Conservation (phyloP, 2,797 vertebrate genomes). For the Sciurus vulgaris region DNA sequence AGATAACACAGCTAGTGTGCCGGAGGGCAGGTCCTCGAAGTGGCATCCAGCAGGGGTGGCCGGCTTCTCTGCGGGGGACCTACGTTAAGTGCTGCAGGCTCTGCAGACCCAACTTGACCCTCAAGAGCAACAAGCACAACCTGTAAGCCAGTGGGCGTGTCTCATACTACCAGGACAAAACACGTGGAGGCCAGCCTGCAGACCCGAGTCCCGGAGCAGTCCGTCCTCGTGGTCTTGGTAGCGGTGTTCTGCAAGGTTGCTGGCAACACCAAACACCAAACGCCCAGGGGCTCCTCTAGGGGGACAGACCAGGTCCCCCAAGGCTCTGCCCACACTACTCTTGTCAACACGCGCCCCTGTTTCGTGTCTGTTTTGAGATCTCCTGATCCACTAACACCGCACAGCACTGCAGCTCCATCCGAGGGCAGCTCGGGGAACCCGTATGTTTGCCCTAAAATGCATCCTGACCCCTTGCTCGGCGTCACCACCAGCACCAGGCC, state of each 20-base stretch:
- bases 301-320: no score
- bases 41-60: rapidly evolving
- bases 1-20: rapidly evolving
- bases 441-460: rapidly evolving
- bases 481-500: background rate
- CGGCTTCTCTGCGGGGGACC: background rate
- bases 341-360: background rate
- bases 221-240: rapidly evolving
- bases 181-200: rapidly evolving
- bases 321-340: background rate
- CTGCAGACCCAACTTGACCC: rapidly evolving
- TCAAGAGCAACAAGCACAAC: background rate
- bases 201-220: background rate
- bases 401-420: background rate
- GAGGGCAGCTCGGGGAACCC: background rate
- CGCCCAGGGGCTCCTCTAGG: background rate
- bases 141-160: rapidly evolving
- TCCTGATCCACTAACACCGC: no score
- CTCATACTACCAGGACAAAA: background rate
- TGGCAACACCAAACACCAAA: background rate
- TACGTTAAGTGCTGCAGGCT: rapidly evolving
- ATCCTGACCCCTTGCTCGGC: rapidly evolving
- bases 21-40: rapidly evolving
- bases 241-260: rapidly evolving
- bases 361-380: background rate